A percentile compares a stretch with the other conserved stretches of the same genome.
These are phyloP conservation scores for Bugula neritina DNA, from an alignment of 2,888 invertebrate genomes.

Conservation along the genomic window DNA sequence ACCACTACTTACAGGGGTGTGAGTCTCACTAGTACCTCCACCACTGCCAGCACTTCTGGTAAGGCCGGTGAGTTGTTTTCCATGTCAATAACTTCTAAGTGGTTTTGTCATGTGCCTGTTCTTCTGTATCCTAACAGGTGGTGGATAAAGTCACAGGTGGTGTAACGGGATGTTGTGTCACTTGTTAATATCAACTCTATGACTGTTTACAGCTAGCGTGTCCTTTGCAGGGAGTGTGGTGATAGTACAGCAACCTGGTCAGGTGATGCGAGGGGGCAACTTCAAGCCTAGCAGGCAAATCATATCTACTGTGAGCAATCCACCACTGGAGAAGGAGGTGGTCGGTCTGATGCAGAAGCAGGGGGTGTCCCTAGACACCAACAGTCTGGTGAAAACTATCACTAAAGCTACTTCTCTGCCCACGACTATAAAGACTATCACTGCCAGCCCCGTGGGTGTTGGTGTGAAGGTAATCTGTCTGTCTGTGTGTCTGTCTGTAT, in stretches of 20 bases:
- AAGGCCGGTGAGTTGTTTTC: no score
- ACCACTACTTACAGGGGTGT: background rate
- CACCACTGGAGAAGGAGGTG: background rate
- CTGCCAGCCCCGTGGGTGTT: background rate
- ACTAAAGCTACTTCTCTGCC: background rate
- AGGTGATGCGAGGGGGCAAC: background rate
- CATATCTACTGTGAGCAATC: background rate
- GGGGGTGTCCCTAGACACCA: background rate
- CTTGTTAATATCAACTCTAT: no score
- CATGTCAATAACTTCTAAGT: no score
- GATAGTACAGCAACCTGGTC: conserved; percentile 12
- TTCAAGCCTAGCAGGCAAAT: background rate
- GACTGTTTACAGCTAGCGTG: no score
- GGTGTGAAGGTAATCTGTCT: background rate
- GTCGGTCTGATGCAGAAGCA: conserved; percentile 9
- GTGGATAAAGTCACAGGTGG: no score
- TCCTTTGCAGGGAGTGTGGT: conserved; percentile 13
- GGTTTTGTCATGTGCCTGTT: no score
- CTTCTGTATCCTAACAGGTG: no score
- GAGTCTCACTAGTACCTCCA: background rate
- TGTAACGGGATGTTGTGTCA: no score
- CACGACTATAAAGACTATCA: background rate
- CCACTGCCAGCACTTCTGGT: conserved; percentile 7
- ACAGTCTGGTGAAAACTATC: background rate
- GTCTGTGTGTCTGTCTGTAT: no score